Evolutionary conservation across 2,113 vertebrate genomes (phyloP).

Genomic region (Butorides virescens): DNA sequence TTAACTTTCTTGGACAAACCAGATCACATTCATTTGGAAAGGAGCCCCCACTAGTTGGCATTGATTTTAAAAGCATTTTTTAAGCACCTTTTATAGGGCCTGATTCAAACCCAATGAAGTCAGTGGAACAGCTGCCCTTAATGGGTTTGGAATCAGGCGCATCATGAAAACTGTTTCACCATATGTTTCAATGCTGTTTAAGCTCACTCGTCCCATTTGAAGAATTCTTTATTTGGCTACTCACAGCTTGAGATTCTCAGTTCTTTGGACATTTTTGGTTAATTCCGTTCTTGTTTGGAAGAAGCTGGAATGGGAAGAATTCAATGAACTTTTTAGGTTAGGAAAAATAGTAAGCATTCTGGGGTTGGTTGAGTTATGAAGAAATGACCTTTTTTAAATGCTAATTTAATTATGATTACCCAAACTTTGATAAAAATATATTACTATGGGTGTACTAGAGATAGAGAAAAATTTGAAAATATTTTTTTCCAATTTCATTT

Average conservation of each 20-base stretch:
- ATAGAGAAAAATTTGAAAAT: background rate
- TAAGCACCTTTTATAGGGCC: background rate
- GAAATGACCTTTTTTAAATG: background rate
- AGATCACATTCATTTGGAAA: slow-evolving; percentile 1
- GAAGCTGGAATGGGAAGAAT: slow-evolving; percentile 8
- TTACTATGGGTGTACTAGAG: background rate
- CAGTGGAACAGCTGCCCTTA: slow-evolving; percentile 20
- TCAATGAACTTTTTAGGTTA: background rate
- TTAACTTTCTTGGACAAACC: background rate
- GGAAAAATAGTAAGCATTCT: background rate
- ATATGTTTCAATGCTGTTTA: slow-evolving; percentile 35
- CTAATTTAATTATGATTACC: background rate
- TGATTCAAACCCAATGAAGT: slow-evolving; percentile 25
- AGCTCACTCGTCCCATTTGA: background rate
- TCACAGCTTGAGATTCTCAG: slow-evolving; percentile 29
- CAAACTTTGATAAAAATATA: background rate
- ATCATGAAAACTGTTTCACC: slow-evolving; percentile 4
- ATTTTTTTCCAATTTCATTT: background rate
- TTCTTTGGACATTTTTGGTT: background rate
- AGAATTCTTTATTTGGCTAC: slow-evolving; percentile 12
- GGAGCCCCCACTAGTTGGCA: background rate
- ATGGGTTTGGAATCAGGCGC: background rate
- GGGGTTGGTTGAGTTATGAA: background rate
- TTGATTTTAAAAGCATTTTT: slow-evolving; percentile 18
- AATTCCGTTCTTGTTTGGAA: background rate